Conservation (phyloP, 92 coral and sea anemone genomes). For the Porites rus region DNA sequence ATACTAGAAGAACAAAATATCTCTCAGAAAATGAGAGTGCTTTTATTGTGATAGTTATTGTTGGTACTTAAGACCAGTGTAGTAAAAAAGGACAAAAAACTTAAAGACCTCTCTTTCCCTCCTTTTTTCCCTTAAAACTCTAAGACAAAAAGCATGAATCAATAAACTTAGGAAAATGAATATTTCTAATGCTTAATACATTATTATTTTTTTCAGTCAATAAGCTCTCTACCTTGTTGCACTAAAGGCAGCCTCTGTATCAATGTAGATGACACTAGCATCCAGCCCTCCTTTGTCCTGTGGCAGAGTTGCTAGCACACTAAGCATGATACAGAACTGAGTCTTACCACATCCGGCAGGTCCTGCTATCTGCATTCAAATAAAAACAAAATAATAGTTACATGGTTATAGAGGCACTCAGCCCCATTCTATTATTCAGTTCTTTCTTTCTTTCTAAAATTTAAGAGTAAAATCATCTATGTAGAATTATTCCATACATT, state of each 20-base stretch:
- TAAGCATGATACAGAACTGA: slow-evolving; percentile 94
- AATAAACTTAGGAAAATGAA: background rate
- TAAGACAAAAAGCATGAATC: too few relatives aligned
- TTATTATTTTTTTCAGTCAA: background rate
- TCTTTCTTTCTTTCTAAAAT: too few relatives aligned
- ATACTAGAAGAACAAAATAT: too few relatives aligned
- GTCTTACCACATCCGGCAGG: slow-evolving; percentile 98
- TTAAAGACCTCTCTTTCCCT: too few relatives aligned
- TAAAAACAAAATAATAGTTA: background rate
- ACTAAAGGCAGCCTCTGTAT: slow-evolving; percentile 95
- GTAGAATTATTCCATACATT: too few relatives aligned
- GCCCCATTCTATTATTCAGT: too few relatives aligned
- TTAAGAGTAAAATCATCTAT: too few relatives aligned
- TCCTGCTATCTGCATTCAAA: slow-evolving; percentile 77
- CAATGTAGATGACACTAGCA: slow-evolving; percentile 90
- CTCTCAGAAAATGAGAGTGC: too few relatives aligned
- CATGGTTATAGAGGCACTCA: background rate
- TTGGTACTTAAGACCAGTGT: too few relatives aligned
- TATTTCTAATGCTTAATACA: background rate
- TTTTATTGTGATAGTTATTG: too few relatives aligned
- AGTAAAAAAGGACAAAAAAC: too few relatives aligned
- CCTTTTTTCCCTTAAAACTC: too few relatives aligned
- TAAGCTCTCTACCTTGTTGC: slow-evolving; percentile 80
- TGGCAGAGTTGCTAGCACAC: slow-evolving; percentile 87
- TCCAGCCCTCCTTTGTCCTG: slow-evolving; percentile 74